Evolutionary conservation across 2,797 vertebrate genomes (phyloP).

Genomic region (Potorous gilbertii): DNA sequence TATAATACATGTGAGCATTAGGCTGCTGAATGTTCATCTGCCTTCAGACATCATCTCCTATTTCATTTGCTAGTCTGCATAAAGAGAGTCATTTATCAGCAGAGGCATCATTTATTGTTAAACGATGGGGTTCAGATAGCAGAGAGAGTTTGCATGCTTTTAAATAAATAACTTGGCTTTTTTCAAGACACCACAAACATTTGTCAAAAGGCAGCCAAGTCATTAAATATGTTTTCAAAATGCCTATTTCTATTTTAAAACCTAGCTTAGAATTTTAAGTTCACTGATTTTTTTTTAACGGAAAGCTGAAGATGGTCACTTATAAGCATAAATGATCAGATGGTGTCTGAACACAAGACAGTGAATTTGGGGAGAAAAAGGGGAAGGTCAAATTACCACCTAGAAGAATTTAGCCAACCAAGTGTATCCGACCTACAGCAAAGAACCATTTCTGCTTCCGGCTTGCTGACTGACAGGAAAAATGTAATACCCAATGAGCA

Average conservation of each 20-base stretch:
- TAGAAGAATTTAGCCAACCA: slow-evolving; percentile 38
- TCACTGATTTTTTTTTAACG: slow-evolving; percentile 66
- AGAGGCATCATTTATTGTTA: slow-evolving; percentile 88
- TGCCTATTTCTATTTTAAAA: slow-evolving; percentile 77
- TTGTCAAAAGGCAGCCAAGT: slow-evolving; percentile 81
- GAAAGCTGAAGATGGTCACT: slow-evolving; percentile 62
- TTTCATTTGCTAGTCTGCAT: slow-evolving; percentile 84
- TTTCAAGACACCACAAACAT: slow-evolving; percentile 79
- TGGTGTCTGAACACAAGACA: not conserved
- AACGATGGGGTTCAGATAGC: slow-evolving; percentile 82
- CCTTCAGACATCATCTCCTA: slow-evolving; percentile 82
- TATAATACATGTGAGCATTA: slow-evolving; percentile 78
- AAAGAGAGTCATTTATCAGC: slow-evolving; percentile 86
- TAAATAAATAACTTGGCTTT: slow-evolving; percentile 84
- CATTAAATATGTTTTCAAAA: slow-evolving; percentile 79
- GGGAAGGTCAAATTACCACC: slow-evolving; percentile 28
- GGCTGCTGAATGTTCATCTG: slow-evolving; percentile 81
- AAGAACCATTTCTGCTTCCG: slow-evolving; percentile 17
- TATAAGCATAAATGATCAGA: slow-evolving; percentile 30
- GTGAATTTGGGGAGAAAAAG: slow-evolving; percentile 31
- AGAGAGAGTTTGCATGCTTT: slow-evolving; percentile 80
- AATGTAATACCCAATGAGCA: slow-evolving; percentile 14
- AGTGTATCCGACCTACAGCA: slow-evolving; percentile 22
- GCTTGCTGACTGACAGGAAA: not conserved
- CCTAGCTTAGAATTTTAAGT: slow-evolving; percentile 65